These are phyloP conservation scores for Entomobrya proxima DNA, from an alignment of 2,888 invertebrate genomes.

Conservation along the genomic window DNA sequence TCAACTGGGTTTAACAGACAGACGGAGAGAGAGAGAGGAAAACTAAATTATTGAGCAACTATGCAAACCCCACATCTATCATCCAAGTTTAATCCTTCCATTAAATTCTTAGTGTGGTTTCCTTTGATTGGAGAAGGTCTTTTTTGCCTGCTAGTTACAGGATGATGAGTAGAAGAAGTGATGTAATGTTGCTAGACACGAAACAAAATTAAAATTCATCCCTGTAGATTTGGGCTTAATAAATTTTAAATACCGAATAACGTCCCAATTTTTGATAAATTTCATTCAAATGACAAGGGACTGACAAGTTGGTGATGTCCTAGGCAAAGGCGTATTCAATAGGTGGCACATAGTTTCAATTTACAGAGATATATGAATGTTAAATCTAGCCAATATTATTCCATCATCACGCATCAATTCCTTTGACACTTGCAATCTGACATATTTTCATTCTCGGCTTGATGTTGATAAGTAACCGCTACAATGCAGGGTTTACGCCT, in stretches of 20 bases:
- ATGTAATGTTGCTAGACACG: background rate
- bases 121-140: background rate
- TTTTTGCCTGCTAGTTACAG: too few relatives aligned
- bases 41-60: background rate
- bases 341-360: background rate
- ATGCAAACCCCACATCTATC: background rate
- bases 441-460: background rate
- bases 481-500: too few relatives aligned
- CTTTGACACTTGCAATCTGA: slow-evolving; percentile 28
- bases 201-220: slow-evolving; percentile 36
- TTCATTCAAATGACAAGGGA: background rate
- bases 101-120: background rate
- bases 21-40: background rate
- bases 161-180: background rate
- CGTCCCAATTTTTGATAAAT: background rate
- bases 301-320: background rate
- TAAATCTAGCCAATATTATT: slow-evolving; percentile 11
- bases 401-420: slow-evolving; percentile 1
- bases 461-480: background rate
- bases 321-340: too few relatives aligned
- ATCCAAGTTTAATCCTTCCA: background rate
- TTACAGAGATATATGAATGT: background rate
- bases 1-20: background rate
- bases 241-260: background rate
- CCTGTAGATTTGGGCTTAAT: background rate